Percentiles rank a stretch among this genome's conserved stretches.
phyloP scores from a whole-genome alignment of 2,113 vertebrate species.

The Ciconia stormi region DNA sequence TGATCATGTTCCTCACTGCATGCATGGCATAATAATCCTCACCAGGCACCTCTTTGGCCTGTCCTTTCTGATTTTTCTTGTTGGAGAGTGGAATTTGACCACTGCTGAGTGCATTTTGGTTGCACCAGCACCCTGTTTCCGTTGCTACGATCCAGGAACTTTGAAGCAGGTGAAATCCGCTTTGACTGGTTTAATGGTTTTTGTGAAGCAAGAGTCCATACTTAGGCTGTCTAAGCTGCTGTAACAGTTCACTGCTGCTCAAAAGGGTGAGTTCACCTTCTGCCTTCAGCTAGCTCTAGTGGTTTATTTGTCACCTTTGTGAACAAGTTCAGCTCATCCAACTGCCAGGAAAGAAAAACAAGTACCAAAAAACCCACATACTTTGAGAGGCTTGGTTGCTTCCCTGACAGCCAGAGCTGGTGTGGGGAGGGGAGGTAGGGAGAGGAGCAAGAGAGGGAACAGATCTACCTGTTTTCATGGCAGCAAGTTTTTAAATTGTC shows the following conservation, averaged over 20 bases:
- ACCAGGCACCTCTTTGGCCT: not conserved
- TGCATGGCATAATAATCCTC: not conserved
- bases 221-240: not conserved
- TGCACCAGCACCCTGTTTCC: not conserved
- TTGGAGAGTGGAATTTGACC: not conserved
- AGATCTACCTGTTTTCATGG: not conserved
- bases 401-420: not conserved
- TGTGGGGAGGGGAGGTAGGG: not conserved
- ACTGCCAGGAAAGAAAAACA: not conserved
- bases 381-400: not conserved
- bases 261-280: not conserved
- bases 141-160: rapidly evolving
- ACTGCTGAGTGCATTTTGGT: not conserved
- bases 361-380: not conserved
- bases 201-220: not conserved
- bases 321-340: not conserved
- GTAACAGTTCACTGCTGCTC: not conserved
- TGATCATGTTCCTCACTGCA: rapidly evolving
- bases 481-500: not conserved
- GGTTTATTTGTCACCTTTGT: not conserved
- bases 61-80: not conserved
- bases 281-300: not conserved
- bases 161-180: not conserved
- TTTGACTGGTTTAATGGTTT: not conserved
- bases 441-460: not conserved